Evolutionary conservation across 2,113 vertebrate species (phyloP), one percentile per base, ranked within the genome.

Genomic region (Sphaerodactylus townsendi): DNA sequence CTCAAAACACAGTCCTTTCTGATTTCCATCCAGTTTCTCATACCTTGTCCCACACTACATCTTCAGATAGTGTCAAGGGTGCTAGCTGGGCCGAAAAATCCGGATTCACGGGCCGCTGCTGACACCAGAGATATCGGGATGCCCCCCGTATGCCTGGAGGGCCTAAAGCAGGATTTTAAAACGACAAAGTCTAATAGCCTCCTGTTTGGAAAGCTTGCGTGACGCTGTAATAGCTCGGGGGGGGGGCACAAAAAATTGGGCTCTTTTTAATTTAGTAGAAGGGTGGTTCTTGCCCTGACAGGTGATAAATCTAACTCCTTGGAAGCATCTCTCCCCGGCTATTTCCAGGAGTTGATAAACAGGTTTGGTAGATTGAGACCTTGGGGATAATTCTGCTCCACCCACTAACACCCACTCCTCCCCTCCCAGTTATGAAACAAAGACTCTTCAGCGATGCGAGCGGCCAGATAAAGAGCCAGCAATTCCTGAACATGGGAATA

Each of bases 11-110:
- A 35, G 0, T 33, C 30, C 2, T 21, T 46, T 30, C 28, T 2
- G 3, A 5, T 2, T 7, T 17, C 33, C 7, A 21, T 2, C n/a
- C 14, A 4, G 25, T 10, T 2, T 7, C 10, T 19, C 70, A 64
- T 72, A 98, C 98, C 97, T 98, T 98, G 93, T 98, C 96, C 98
- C 98, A 99, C 39, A 97, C n/a, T n/a, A n/a, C 92, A 0, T 95
- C 97, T 85, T 98, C 97, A 0, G n/a, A 96, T 96, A 78, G 88
- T 95, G 28, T 98, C 97, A 88, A 99, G 77, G 2, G 96, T 93
- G 75, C 90, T 97, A n/a, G n/a, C n/a, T n/a, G n/a, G n/a, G 77
- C 97, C 97, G 80, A 96, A 93, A 88, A 97, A 97, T 8, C n/a
- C n/a, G 97, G 98, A 85, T 94, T 98, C 82, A 98, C 96, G 0